phyloP scores from a whole-genome alignment of 1,140 invertebrate genomes.

The Sesamia nonagrioides region DNA sequence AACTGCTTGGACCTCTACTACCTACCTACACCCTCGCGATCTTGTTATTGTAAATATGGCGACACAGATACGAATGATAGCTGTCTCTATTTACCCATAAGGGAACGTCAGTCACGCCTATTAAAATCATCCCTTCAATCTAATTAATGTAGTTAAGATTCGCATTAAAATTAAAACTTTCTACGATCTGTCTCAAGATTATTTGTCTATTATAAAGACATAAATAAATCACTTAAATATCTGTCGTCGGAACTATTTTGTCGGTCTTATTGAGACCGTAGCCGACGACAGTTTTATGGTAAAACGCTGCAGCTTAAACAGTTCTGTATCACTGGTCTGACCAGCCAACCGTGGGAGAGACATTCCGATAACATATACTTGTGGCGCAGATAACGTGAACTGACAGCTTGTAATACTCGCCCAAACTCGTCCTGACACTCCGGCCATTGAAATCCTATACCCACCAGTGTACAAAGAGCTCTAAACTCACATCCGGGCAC shows the following conservation, averaged over 20 bases:
- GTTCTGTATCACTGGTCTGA: constrained; percentile 41
- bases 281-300: constrained; percentile 49
- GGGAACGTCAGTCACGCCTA: background rate
- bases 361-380: constrained; percentile 70
- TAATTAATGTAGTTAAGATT: constrained; percentile 9
- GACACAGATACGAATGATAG: constrained; percentile 39
- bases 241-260: constrained; percentile 28
- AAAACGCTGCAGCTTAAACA: constrained; percentile 47
- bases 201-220: constrained; percentile 27
- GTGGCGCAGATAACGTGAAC: constrained; percentile 74
- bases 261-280: constrained; percentile 42
- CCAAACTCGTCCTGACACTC: constrained; percentile 79
- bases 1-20: constrained; percentile 78
- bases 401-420: constrained; percentile 74
- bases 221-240: constrained; percentile 34
- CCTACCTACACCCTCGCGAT: constrained; percentile 69
- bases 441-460: constrained; percentile 69
- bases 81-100: background rate
- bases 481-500: constrained; percentile 44
- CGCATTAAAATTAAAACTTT: constrained; percentile 1
- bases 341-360: constrained; percentile 71
- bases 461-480: constrained; percentile 66
- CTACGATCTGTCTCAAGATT: background rate
- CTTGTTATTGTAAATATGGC: constrained; percentile 77
- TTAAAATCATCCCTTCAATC: background rate